Percentiles rank a stretch among this genome's conserved stretches.
Evolutionary conservation across 2,797 vertebrate genomes (phyloP).

Genomic region (Acrossocheilus wenchowensis): DNA sequence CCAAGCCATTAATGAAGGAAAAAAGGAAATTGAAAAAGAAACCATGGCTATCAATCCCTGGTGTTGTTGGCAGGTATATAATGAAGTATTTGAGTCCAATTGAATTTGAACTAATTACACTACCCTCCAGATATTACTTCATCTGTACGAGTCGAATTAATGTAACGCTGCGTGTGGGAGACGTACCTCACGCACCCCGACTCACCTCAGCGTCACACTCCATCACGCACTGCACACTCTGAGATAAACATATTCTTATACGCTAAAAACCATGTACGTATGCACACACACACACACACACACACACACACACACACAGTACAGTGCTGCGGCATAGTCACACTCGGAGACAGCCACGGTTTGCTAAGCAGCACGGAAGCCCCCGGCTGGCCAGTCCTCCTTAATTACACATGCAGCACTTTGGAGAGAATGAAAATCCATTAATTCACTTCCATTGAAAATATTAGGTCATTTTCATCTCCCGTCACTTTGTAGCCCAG

Average conservation of each 20-base stretch:
- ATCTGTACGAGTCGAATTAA: constrained; percentile 76
- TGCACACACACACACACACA: not conserved
- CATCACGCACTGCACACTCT: constrained; percentile 32
- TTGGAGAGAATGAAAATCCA: constrained; percentile 93
- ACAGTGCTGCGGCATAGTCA: constrained; percentile 42
- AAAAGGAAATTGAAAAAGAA: constrained; percentile 74
- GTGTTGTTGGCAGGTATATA: constrained; percentile 80
- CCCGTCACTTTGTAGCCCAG: constrained; percentile 23
- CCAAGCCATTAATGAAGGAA: constrained; percentile 76
- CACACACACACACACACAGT: constrained; percentile 17
- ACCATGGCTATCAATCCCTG: constrained; percentile 77
- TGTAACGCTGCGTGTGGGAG: constrained; percentile 64
- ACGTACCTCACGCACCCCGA: constrained; percentile 50
- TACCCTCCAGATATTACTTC: constrained; percentile 79
- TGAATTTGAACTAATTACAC: constrained; percentile 83
- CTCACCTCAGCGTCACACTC: constrained; percentile 58
- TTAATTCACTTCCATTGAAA: constrained; percentile 91
- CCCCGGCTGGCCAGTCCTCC: constrained; percentile 63
- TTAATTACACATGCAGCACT: constrained; percentile 92
- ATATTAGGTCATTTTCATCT: constrained; percentile 68
- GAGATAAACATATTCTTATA: constrained; percentile 55
- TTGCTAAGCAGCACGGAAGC: constrained; percentile 81
- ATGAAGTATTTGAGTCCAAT: constrained; percentile 79
- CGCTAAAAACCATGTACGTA: constrained; percentile 26
- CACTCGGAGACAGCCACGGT: constrained; percentile 63